These are phyloP conservation scores for Synergus umbraculus DNA, from an alignment of 2,888 invertebrate species.

Conservation along the genomic window DNA sequence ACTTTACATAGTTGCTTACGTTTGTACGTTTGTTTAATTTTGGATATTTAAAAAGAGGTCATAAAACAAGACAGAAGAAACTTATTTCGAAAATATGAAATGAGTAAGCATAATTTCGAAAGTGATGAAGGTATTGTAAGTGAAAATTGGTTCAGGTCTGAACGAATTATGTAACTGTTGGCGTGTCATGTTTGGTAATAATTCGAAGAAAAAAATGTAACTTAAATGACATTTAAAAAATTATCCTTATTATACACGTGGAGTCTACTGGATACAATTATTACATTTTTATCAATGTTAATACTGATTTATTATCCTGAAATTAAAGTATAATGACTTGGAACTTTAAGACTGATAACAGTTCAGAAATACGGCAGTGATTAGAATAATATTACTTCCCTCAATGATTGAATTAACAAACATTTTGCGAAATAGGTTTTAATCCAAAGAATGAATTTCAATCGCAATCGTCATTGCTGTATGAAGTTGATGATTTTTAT, in stretches of 20 bases:
- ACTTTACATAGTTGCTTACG: too few relatives aligned
- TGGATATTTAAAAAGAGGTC: too few relatives aligned
- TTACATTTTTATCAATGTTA: background rate
- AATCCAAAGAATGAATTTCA: slow-evolving; percentile 5
- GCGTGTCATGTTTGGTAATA: background rate
- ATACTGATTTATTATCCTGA: background rate
- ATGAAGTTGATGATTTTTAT: slow-evolving; percentile 31
- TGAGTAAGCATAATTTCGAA: too few relatives aligned
- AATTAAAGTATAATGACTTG: slow-evolving; percentile 20
- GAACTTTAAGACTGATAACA: slow-evolving; percentile 10
- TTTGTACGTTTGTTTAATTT: too few relatives aligned
- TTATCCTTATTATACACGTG: slow-evolving; percentile 11
- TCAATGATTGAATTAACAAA: background rate
- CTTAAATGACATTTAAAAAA: too few relatives aligned
- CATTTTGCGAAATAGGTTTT: slow-evolving; percentile 11
- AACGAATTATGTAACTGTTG: too few relatives aligned
- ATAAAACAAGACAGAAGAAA: too few relatives aligned
- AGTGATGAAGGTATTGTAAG: too few relatives aligned
- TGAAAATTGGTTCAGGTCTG: too few relatives aligned
- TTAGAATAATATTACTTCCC: slow-evolving; percentile 29
- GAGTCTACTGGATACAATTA: slow-evolving; percentile 19
- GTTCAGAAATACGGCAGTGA: slow-evolving; percentile 33
- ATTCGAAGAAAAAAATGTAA: background rate
- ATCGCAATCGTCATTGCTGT: slow-evolving; percentile 19
- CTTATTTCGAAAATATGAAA: too few relatives aligned